Percentiles rank a stretch among this genome's conserved stretches.
Conservation (phyloP, 2,888 invertebrate species). For the Drosophila quasianomalipes region DNA sequence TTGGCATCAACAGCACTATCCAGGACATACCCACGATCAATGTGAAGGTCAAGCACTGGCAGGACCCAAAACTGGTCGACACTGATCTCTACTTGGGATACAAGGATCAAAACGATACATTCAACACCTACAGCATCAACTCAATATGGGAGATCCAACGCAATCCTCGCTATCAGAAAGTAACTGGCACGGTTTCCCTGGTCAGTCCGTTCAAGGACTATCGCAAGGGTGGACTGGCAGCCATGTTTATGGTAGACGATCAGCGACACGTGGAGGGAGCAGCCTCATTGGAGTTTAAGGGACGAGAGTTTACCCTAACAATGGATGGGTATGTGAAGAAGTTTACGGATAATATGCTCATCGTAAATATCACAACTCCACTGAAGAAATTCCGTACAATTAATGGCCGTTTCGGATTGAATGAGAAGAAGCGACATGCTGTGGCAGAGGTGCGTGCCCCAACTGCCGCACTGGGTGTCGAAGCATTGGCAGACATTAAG, state of each 20-base stretch:
- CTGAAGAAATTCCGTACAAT: constrained; percentile 89
- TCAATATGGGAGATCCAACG: constrained; percentile 90
- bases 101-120: constrained; percentile 78
- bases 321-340: constrained; percentile 90
- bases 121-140: constrained; percentile 88
- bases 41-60: constrained; percentile 87
- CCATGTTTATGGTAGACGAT: constrained; percentile 88
- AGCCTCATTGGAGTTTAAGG: constrained; percentile 90
- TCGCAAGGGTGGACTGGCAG: constrained; percentile 89
- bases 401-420: constrained; percentile 90
- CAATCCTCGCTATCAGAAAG: constrained; percentile 87
- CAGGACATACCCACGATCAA: constrained; percentile 87
- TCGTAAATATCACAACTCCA: constrained; percentile 91
- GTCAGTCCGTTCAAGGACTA: constrained; percentile 90
- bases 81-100: constrained; percentile 87
- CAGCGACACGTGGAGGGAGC: constrained; percentile 89
- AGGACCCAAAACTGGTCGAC: constrained; percentile 86
- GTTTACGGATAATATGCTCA: constrained; percentile 91
- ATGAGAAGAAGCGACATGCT: constrained; percentile 89
- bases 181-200: constrained; percentile 87
- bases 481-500: constrained; percentile 88
- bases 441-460: constrained; percentile 91
- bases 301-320: constrained; percentile 89
- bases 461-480: constrained; percentile 89
- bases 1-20: constrained; percentile 87